Evolutionary conservation across 2,797 vertebrate species (phyloP).

Genomic region (Gallinago solitaria): DNA sequence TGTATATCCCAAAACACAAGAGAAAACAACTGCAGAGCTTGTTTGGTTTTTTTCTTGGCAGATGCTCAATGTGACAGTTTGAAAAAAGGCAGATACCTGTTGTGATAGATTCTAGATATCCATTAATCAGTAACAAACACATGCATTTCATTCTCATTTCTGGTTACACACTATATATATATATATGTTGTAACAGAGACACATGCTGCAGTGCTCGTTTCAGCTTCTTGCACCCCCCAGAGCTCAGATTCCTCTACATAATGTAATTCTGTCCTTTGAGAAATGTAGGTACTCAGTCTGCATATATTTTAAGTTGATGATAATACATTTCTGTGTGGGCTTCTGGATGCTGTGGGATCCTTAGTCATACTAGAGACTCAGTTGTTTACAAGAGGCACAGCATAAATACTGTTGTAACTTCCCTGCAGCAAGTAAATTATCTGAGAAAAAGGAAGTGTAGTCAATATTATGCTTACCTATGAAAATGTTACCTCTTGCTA

Average conservation of each 20-base stretch:
- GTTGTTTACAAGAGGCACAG: background rate
- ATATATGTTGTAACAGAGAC: background rate
- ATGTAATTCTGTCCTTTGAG: background rate
- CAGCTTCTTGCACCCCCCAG: background rate
- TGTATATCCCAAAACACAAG: background rate
- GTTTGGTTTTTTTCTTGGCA: background rate
- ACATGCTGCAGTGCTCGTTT: background rate
- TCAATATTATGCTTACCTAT: background rate
- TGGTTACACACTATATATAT: background rate
- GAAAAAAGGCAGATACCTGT: background rate
- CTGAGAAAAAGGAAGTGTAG: background rate
- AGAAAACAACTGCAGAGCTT: background rate
- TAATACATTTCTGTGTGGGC: background rate
- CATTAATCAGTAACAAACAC: background rate
- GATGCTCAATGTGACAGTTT: background rate
- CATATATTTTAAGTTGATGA: rapidly evolving
- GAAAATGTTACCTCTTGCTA: background rate
- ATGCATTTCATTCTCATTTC: background rate
- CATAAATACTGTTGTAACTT: background rate
- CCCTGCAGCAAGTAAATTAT: background rate
- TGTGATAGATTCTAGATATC: background rate
- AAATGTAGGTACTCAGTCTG: background rate
- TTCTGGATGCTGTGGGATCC: background rate
- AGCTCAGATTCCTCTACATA: background rate
- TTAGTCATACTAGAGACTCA: background rate